phyloP scores from a whole-genome alignment of 2,797 vertebrate species.

The Smutsia temminckii region DNA sequence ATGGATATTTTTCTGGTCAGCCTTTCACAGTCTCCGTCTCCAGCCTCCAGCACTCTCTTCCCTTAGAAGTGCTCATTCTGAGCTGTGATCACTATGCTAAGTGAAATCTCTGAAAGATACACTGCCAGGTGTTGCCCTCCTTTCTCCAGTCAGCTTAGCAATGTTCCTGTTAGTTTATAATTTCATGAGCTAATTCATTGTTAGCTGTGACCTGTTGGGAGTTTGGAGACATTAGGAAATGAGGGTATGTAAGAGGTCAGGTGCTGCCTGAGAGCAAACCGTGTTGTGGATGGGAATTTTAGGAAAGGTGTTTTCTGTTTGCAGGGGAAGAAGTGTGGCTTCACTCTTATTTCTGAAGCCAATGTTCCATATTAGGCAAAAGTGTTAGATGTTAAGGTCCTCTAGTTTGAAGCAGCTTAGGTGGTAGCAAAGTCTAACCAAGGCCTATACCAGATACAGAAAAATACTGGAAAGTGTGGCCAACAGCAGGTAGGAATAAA shows the following conservation, averaged over 20 bases:
- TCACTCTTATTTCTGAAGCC: background rate
- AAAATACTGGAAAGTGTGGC: background rate
- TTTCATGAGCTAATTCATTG: background rate
- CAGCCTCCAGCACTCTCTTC: background rate
- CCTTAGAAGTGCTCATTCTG: background rate
- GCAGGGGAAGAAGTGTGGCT: background rate
- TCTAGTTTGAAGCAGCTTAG: background rate
- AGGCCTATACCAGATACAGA: background rate
- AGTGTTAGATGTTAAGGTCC: background rate
- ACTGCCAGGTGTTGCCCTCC: background rate
- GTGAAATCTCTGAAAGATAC: background rate
- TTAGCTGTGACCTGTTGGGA: background rate
- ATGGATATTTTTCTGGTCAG: background rate
- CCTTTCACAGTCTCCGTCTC: background rate
- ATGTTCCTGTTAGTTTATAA: background rate
- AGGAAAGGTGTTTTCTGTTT: background rate
- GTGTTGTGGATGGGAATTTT: background rate
- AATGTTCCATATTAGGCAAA: constrained; percentile 15
- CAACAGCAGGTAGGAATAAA: background rate
- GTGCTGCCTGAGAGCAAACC: background rate
- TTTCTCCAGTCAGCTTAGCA: background rate
- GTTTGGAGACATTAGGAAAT: background rate
- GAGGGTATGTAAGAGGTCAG: background rate
- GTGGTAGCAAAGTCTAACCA: background rate
- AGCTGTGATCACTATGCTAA: background rate